Conservation (phyloP, 1,140 invertebrate genomes). For the Megathymus violae region DNA sequence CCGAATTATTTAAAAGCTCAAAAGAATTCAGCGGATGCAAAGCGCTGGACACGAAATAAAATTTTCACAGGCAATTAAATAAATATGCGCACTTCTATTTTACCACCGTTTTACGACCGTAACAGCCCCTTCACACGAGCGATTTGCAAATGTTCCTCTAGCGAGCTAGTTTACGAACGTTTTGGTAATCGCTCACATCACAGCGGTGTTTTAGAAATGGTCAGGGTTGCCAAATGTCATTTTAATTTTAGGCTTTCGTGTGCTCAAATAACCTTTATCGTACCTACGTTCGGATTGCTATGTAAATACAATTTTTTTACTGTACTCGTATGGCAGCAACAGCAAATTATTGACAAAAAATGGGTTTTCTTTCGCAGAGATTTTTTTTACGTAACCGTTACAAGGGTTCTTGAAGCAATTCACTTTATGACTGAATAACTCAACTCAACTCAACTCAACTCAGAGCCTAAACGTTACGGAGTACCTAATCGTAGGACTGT, state of each 20-base stretch:
- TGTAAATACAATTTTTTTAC: too few relatives aligned
- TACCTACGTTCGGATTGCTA: too few relatives aligned
- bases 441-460: too few relatives aligned
- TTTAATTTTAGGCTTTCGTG: background rate
- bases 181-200: conserved; percentile 6
- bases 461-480: too few relatives aligned
- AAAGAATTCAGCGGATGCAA: background rate
- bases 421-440: too few relatives aligned
- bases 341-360: too few relatives aligned
- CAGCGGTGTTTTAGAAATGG: background rate
- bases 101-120: conserved; percentile 27
- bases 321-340: too few relatives aligned
- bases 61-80: conserved; percentile 39
- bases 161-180: background rate
- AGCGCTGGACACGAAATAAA: conserved; percentile 35
- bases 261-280: too few relatives aligned
- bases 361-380: too few relatives aligned
- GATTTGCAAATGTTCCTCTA: conserved; percentile 19
- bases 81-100: conserved; percentile 34
- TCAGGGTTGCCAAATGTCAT: background rate
- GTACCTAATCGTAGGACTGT: too few relatives aligned
- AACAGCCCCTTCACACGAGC: conserved; percentile 3
- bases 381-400: too few relatives aligned
- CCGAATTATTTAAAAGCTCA: background rate
- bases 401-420: too few relatives aligned